Percentiles rank a stretch among this genome's conserved stretches.
phyloP scores from a whole-genome alignment of 2,888 invertebrate genomes.

The Chirona hameri region DNA sequence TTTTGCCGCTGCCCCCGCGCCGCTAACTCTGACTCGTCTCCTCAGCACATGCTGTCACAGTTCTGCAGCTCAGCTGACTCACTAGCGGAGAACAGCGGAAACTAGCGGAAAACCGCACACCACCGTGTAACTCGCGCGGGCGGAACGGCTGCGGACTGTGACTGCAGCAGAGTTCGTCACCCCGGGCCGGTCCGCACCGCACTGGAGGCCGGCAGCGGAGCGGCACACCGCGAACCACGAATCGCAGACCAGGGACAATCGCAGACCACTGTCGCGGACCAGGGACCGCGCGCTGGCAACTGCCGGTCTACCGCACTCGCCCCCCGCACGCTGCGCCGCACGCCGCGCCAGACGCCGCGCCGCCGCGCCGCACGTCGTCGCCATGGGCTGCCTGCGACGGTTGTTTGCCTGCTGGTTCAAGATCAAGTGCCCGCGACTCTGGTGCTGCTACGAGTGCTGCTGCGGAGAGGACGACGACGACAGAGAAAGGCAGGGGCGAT shows the following conservation, averaged over 20 bases:
- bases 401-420: not conserved
- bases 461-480: slow-evolving; percentile 33
- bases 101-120: too few relatives aligned
- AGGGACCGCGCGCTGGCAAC: too few relatives aligned
- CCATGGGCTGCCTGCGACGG: not conserved
- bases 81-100: too few relatives aligned
- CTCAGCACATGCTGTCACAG: too few relatives aligned
- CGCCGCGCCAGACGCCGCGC: not conserved
- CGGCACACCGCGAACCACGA: not conserved
- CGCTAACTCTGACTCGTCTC: too few relatives aligned
- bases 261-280: too few relatives aligned
- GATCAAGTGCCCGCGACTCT: not conserved
- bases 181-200: not conserved
- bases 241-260: too few relatives aligned
- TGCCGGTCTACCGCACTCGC: not conserved
- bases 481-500: slow-evolving; percentile 5
- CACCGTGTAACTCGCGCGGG: too few relatives aligned
- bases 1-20: too few relatives aligned
- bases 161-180: not conserved
- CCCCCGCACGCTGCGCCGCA: not conserved
- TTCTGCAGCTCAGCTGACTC: slow-evolving; percentile 8
- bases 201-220: not conserved
- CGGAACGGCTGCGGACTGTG: too few relatives aligned
- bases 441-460: slow-evolving; percentile 32
- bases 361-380: not conserved